A percentile compares a stretch with the other conserved stretches of the same genome.
phyloP scores from a whole-genome alignment of 2,888 invertebrate species.

The Nephrotoma guestfalica region DNA sequence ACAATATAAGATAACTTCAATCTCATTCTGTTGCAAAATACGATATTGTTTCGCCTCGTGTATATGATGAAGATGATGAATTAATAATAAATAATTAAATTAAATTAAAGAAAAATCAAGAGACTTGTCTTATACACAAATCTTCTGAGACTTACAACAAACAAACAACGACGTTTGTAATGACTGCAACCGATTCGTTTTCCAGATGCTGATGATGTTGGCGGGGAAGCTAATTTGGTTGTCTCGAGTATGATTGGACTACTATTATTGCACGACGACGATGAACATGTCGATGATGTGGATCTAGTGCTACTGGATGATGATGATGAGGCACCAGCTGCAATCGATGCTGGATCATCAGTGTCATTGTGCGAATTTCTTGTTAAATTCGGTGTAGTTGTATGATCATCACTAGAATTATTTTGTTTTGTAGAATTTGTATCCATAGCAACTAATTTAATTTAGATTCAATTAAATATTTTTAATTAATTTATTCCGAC shows the following conservation, averaged over 20 bases:
- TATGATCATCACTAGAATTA: neutral
- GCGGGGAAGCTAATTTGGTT: neutral
- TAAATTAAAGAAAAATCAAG: neutral
- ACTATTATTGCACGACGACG: neutral
- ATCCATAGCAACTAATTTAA: conserved; percentile 4
- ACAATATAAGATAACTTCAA: neutral
- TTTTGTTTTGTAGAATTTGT: neutral
- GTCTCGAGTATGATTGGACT: neutral
- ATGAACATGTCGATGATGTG: neutral
- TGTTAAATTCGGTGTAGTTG: neutral
- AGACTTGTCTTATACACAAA: neutral
- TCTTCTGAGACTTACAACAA: conserved; percentile 50
- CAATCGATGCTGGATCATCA: neutral
- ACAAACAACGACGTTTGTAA: conserved; percentile 71
- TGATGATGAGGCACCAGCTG: neutral
- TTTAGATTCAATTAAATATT: neutral
- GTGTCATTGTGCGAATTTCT: neutral
- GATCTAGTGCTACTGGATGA: neutral
- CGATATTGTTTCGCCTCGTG: neutral
- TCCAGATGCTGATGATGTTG: neutral
- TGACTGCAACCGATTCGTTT: conserved; percentile 52
- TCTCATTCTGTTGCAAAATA: neutral
- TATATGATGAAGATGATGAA: neutral
- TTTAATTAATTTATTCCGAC: neutral
- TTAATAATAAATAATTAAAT: neutral